Conservation (phyloP, 2,113 vertebrate species). For the Myotis lucifugus region DNA sequence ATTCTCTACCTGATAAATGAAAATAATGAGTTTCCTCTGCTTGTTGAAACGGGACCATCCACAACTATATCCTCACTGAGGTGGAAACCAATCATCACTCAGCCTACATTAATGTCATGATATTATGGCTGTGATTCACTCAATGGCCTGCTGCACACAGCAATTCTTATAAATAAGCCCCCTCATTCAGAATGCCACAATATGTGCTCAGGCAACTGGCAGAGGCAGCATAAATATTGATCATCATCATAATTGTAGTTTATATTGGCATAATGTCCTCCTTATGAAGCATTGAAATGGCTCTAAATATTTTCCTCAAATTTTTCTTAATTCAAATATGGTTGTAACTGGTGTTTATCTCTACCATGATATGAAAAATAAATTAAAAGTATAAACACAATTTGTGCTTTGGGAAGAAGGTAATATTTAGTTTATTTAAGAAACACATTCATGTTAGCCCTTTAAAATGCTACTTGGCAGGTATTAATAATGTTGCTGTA, state of each 20-base stretch:
- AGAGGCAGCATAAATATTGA: slow-evolving; percentile 59
- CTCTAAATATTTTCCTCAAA: slow-evolving; percentile 8
- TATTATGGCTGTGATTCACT: neutral
- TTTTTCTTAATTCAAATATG: slow-evolving; percentile 49
- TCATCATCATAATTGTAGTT: slow-evolving; percentile 36
- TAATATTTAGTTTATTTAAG: neutral
- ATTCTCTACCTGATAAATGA: neutral
- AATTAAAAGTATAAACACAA: neutral
- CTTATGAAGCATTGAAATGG: slow-evolving; percentile 44
- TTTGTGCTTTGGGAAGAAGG: neutral
- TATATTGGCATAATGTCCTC: slow-evolving; percentile 4
- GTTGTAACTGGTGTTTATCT: neutral
- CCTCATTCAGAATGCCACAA: slow-evolving; percentile 1
- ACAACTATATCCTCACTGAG: neutral
- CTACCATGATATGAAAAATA: slow-evolving; percentile 29
- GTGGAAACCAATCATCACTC: neutral
- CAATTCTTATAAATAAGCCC: slow-evolving; percentile 37
- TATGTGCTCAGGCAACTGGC: neutral
- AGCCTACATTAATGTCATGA: neutral
- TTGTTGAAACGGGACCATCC: neutral
- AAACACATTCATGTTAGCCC: neutral
- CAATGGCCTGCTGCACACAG: neutral
- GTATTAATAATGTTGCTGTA: neutral
- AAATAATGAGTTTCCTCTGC: neutral
- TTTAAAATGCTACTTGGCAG: neutral